These are phyloP conservation scores for Anthoscopus minutus DNA, from an alignment of 2,113 vertebrate species.

Conservation along the genomic window DNA sequence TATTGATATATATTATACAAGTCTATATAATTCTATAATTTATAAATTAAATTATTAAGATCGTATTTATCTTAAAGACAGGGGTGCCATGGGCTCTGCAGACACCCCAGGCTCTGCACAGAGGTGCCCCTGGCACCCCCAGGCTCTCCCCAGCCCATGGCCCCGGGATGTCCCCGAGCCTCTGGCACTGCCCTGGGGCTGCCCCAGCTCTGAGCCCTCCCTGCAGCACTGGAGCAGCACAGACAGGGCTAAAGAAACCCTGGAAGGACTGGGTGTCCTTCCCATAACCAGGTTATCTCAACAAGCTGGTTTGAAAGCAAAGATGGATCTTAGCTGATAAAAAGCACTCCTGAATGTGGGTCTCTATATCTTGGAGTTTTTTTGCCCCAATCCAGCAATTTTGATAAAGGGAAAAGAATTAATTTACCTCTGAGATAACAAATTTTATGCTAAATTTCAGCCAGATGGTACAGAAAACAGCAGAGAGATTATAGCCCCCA, in stretches of 20 bases:
- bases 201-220: background rate
- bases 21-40: no score
- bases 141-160: no score
- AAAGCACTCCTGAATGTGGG: background rate
- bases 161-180: background rate
- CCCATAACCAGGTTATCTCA: background rate
- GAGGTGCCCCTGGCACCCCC: no score
- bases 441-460: constrained; percentile 48
- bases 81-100: no score
- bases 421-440: constrained; percentile 34
- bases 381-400: background rate
- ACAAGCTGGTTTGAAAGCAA: background rate
- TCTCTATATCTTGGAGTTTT: background rate
- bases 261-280: fast-evolving
- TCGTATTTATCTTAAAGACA: no score
- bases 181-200: background rate
- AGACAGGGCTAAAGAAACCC: fast-evolving
- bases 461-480: constrained; percentile 41
- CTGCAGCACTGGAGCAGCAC: fast-evolving
- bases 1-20: no score
- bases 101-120: background rate
- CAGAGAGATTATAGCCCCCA: constrained; percentile 20
- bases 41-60: no score
- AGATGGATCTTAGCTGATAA: background rate
- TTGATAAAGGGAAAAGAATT: background rate